Evolutionary conservation across 2,113 vertebrate genomes (phyloP).

Genomic region (Elanoides forficatus): DNA sequence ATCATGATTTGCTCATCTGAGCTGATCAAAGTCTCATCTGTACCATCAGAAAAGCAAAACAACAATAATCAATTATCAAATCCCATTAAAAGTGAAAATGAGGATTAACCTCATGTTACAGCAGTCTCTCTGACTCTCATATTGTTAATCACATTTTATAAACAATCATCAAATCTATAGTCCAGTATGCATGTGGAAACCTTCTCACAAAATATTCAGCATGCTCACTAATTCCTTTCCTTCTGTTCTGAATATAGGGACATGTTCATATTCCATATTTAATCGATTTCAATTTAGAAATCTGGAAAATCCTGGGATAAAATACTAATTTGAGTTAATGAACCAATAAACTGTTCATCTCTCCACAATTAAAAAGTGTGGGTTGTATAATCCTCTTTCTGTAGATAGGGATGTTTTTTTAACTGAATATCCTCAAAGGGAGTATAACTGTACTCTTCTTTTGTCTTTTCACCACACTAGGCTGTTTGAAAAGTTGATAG

Average conservation of each 20-base stretch:
- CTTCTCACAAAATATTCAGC: neutral
- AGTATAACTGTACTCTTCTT: neutral
- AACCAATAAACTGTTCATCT: neutral
- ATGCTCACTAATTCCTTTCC: neutral
- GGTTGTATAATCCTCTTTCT: neutral
- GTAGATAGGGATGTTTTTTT: neutral
- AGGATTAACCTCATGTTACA: neutral
- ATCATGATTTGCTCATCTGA: neutral
- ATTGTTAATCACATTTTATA: neutral
- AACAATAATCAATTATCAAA: neutral
- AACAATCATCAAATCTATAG: neutral
- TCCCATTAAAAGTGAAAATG: neutral
- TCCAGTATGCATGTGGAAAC: neutral
- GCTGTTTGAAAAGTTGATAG: neutral
- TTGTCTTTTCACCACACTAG: neutral
- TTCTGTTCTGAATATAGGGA: neutral
- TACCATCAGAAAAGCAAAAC: neutral
- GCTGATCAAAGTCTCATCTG: neutral
- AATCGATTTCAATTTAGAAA: neutral
- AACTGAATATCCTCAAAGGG: neutral
- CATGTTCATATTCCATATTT: neutral
- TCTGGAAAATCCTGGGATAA: neutral
- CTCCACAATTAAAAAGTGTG: neutral
- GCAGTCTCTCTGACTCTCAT: neutral
- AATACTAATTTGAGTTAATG: neutral